phyloP scores from a whole-genome alignment of 2,888 invertebrate species.

The Acheta domesticus region DNA sequence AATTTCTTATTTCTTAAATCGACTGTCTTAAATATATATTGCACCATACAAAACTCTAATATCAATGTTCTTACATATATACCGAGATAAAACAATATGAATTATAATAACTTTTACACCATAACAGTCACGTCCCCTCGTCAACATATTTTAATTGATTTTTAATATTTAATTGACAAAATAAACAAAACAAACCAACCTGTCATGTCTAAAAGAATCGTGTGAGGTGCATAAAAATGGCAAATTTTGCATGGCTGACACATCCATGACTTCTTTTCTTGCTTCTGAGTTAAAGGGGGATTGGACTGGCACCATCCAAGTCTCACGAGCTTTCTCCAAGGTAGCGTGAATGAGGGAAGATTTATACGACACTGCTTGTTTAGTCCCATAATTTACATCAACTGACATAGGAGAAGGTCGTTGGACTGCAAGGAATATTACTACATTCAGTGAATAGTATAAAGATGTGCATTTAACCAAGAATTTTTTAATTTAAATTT shows the following conservation, averaged over 20 bases:
- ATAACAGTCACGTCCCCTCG: too few species aligned
- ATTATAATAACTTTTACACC: too few species aligned
- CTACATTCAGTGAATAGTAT: not conserved
- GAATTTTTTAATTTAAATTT: too few species aligned
- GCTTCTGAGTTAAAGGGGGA: slow-evolving; percentile 45
- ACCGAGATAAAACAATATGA: too few species aligned
- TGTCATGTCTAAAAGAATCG: slow-evolving; percentile 36
- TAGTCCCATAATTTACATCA: slow-evolving; percentile 52
- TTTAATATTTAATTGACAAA: too few species aligned
- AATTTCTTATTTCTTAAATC: too few species aligned
- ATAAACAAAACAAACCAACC: not conserved
- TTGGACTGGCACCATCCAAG: slow-evolving; percentile 47
- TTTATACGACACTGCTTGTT: slow-evolving; percentile 48
- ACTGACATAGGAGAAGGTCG: slow-evolving; percentile 60
- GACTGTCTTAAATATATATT: too few species aligned
- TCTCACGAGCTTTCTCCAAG: slow-evolving; percentile 51
- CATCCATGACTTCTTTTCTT: slow-evolving; percentile 20
- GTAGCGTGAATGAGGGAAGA: slow-evolving; percentile 51
- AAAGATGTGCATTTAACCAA: not conserved
- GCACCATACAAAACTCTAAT: too few species aligned
- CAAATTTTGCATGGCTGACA: slow-evolving; percentile 52
- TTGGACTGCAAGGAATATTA: slow-evolving; percentile 48
- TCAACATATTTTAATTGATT: too few species aligned
- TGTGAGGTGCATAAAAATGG: slow-evolving; percentile 63
- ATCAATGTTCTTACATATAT: too few species aligned